Evolutionary conservation across 2,113 vertebrate species (phyloP), one percentile per base, ranked within the genome.

Genomic region (Brevimyrus niger): DNA sequence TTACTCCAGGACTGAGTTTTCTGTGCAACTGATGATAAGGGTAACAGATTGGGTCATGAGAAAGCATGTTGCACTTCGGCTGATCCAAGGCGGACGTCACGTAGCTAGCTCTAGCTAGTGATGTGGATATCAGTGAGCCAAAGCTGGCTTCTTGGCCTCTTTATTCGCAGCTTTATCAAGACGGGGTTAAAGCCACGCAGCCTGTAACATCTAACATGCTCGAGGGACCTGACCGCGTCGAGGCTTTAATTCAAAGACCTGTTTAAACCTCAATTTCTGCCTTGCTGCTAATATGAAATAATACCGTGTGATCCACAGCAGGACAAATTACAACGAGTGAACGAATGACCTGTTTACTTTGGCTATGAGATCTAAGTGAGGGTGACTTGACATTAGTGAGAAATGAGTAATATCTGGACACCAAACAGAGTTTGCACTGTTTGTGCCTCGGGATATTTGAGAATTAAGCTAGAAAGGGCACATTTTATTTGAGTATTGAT

Each of bases 251-350:
- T 51, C 46, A 31, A 87, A 47, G 13, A 35, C n/a, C n/a, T 6
- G n/a, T 87, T 51, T 35, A 87, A 53, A 87, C 50, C 47, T 47
- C 47, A 31, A 53, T 87, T 87, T 87, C 48, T 87, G 85, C 85
- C n/a, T 50, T 51, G 84, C 47, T 27, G 17, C 23, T 86, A n/a
- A 86, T 27, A 87, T 51, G 85, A 53, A 55, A 31, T 27, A 87
- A 87, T 42, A 47, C 44, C 1, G 3, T 84, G 42, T 84, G 44
- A 44, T 84, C 82, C 82, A 84, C 82, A n/a, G 38, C 21, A 44
- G 44, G 42, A 47, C 80, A 84, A 44, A 84, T 76, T 76, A 76
- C 69, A 2, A 35, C 35, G 2, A 38, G 73, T 17, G 73, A 80
- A 19, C 38, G 35, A 80, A 80, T 80, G 11, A 42, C 73, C 35